A percentile compares a stretch with the other conserved stretches of the same genome.
Evolutionary conservation across 2,797 vertebrate species (phyloP).

Genomic region (Parauchenoglanis ngamensis): DNA sequence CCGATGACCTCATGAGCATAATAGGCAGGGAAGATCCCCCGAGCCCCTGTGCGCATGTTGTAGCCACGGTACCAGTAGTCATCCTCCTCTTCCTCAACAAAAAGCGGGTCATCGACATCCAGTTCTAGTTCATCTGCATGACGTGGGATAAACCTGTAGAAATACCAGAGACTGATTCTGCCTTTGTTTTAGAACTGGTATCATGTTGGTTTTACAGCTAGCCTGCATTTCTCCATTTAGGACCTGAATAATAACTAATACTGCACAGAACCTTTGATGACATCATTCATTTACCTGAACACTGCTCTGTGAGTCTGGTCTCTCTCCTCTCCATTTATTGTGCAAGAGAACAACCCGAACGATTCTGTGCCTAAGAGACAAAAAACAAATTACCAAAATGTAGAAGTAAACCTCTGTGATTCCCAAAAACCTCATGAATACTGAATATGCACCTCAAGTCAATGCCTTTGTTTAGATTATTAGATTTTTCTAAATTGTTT

Average conservation of each 20-base stretch:
- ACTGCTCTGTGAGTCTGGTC: constrained; percentile 96
- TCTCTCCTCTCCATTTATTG: constrained; percentile 90
- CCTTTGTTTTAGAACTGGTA: background rate
- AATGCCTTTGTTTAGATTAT: background rate
- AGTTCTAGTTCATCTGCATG: constrained; percentile 94
- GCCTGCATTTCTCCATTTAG: constrained; percentile 13
- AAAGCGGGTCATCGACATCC: constrained; percentile 93
- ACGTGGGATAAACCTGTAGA: constrained; percentile 91
- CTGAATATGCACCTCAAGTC: background rate
- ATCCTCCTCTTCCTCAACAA: constrained; percentile 93
- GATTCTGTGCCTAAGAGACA: constrained; percentile 88
- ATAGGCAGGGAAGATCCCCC: constrained; percentile 94
- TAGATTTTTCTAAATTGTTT: too few relatives aligned
- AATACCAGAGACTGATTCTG: constrained; percentile 31
- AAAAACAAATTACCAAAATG: background rate
- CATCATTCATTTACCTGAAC: constrained; percentile 83
- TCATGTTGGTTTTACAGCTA: background rate
- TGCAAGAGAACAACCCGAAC: constrained; percentile 95
- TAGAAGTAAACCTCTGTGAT: background rate
- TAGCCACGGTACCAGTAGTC: constrained; percentile 98
- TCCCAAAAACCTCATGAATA: background rate
- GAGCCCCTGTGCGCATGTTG: constrained; percentile 95
- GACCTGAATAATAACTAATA: background rate
- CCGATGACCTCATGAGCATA: constrained; percentile 92
- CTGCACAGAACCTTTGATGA: background rate